Conservation (phyloP, 23 tunicate genomes). For the Trididemnum miniatum region DNA sequence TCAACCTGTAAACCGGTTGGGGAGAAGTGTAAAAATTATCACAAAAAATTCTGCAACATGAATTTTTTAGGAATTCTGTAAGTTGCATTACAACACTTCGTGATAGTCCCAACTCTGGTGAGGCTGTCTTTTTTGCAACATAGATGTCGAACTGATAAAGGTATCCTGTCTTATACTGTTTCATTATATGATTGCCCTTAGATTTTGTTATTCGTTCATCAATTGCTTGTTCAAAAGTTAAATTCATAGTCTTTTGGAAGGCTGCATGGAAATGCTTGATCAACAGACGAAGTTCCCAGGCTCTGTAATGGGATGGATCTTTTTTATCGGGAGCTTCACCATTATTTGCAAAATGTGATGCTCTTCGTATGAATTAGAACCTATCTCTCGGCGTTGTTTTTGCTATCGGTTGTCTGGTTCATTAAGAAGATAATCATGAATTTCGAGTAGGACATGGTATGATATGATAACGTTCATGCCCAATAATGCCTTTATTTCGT, state of each 20-base stretch:
- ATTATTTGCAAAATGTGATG: neutral
- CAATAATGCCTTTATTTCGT: neutral
- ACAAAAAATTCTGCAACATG: conserved; percentile 12
- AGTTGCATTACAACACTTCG: conserved; percentile 26
- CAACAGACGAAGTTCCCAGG: neutral
- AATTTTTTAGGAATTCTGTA: neutral
- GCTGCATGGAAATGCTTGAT: neutral
- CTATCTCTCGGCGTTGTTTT: neutral
- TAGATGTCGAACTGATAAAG: conserved; percentile 11
- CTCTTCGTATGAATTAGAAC: neutral
- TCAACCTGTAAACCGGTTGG: neutral
- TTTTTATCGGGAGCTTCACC: neutral
- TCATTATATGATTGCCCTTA: neutral
- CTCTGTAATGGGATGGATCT: neutral
- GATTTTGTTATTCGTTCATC: neutral
- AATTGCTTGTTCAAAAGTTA: neutral
- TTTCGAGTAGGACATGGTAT: neutral
- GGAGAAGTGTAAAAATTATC: conserved; percentile 27
- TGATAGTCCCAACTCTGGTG: neutral
- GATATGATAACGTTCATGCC: neutral
- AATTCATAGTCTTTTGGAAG: neutral
- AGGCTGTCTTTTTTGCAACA: conserved; percentile 1
- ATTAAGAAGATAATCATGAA: neutral
- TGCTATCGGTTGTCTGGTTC: neutral
- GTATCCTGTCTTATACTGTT: conserved; percentile 18